Percentiles rank a stretch among this genome's conserved stretches.
These are phyloP conservation scores for Phalacrocorax pelagicus DNA, from an alignment of 2,113 vertebrate genomes.

Conservation along the genomic window DNA sequence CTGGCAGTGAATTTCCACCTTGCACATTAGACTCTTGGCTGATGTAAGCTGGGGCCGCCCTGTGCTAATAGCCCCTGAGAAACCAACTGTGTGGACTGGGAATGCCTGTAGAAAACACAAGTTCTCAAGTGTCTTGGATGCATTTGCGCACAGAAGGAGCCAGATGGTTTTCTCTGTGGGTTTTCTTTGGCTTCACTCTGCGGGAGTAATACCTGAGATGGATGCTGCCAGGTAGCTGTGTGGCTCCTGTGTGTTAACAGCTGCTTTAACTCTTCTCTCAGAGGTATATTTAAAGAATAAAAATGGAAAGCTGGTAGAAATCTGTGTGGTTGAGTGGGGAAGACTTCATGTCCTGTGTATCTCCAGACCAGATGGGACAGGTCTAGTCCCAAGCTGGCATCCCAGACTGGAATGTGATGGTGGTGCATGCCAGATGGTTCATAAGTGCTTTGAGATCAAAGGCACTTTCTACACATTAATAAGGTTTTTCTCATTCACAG, in stretches of 20 bases:
- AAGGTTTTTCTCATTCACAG: neutral
- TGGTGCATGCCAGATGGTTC: accelerated
- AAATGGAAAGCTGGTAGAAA: neutral
- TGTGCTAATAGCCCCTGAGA: neutral
- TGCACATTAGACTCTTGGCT: neutral
- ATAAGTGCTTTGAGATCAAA: neutral
- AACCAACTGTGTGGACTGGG: neutral
- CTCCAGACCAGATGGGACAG: accelerated
- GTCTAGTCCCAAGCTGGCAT: neutral
- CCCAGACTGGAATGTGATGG: neutral
- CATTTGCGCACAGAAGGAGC: neutral
- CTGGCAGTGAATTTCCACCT: neutral
- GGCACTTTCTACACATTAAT: neutral
- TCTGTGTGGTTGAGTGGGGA: neutral
- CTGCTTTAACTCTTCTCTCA: neutral
- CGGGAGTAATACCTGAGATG: neutral
- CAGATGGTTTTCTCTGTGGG: slow-evolving; percentile 43
- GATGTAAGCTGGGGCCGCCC: neutral
- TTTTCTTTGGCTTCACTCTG: neutral
- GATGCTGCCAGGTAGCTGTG: neutral
- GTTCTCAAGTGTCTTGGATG: neutral
- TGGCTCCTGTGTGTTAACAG: neutral
- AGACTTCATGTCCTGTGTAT: neutral
- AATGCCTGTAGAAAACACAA: neutral
- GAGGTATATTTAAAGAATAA: neutral